Base-by-base conservation (phyloP, 2,888 invertebrate species). In the Dynastes grantii region DNA sequence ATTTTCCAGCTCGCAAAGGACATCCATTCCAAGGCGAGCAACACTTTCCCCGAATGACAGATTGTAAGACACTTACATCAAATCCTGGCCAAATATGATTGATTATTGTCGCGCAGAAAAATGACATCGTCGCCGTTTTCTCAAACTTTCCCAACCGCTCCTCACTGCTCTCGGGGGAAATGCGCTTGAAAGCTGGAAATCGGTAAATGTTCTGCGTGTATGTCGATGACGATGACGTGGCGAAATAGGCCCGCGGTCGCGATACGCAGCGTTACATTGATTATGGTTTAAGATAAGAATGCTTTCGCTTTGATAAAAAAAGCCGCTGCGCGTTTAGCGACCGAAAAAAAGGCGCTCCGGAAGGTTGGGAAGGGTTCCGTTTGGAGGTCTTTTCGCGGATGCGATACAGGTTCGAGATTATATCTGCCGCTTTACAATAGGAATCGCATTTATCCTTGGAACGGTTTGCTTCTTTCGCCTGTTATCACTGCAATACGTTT, bases 1-100 rank as follows among this genome's bases (percentile, higher is more conserved):
- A 45, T 55, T 71, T 71, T 71, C 71, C 29, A 53, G 9, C 1
- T 8, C 45, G 11, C 27, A n/a, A 27, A 45, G 32, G 22, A 75
- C 61, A 75, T 75, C 75, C 49, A 67, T 49, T 45, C 67, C 16
- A 32, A 32, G 11, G 11, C 22, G 64, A 8, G 45, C 45, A 11
- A 45, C 67, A 22, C 49, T 67, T 67, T 49, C 22, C 32, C 67
- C 45, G 45, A 67, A 32, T 61, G 75, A 75, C 75, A 61, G 61
- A 75, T 75, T 75, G 63, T 75, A 61, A 63, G 75, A 61, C 75
- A 61, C 75, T 61, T 53, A 16, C 45, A 61, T 75, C 75, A 75
- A 75, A 75, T 63, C 63, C 13, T 58, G 61, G 37, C 61, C 61
- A 75, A 75, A 61, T 27, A 63, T 75, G 75, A 75, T 75, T 75